Base-by-base conservation (phyloP, 1,140 invertebrate genomes). In the Latrodectus geometricus region DNA sequence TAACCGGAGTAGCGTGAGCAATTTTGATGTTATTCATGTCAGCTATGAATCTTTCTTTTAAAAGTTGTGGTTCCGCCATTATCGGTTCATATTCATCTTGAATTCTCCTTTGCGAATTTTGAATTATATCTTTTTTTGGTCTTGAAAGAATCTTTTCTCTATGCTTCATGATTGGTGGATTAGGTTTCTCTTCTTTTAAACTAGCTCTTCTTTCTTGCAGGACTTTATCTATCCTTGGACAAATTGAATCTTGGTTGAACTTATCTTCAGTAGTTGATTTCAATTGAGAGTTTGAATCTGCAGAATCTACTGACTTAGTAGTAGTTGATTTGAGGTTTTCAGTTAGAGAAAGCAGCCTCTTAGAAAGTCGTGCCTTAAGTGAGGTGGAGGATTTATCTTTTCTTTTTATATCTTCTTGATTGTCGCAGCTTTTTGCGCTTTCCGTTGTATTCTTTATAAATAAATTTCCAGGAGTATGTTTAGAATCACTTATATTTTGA, bases 371-470 rank as follows among this genome's bases (percentile, higher is more conserved):
- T 15, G 88, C 84, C 72, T 87, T 80, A 5, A 88, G 54, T 9
- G 88, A 88, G n/a, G 79, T 88, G 7, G 74, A 72, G 21, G 82
- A 69, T 65, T 88, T 88, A 17, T 86, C 74, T 21, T 74, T 88
- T 66, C 54, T 65, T 35, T 87, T 86, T 12, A 15, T 52, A 77
- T 87, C 78, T 87, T 74, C 70, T 48, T 21, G 14, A 21, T 75
- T 49, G 49, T 79, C 70, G 23, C n/a, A 8, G 8, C 17, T 20
- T 66, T 56, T 56, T 23, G 20, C 23, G 15, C 61, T 72, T 66
- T 77, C 76, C 48, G 49, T 50, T 65, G 69, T 8, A 85, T 75
- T 78, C 23, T 86, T 77, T 3, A 75, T 68, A 54, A 23, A 68
- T 23, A 68, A 50, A 23, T 68, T 50, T 21, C 65, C 72, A 4